Base-by-base conservation (phyloP, 2,113 vertebrate species). In the Sciurus niger region DNA sequence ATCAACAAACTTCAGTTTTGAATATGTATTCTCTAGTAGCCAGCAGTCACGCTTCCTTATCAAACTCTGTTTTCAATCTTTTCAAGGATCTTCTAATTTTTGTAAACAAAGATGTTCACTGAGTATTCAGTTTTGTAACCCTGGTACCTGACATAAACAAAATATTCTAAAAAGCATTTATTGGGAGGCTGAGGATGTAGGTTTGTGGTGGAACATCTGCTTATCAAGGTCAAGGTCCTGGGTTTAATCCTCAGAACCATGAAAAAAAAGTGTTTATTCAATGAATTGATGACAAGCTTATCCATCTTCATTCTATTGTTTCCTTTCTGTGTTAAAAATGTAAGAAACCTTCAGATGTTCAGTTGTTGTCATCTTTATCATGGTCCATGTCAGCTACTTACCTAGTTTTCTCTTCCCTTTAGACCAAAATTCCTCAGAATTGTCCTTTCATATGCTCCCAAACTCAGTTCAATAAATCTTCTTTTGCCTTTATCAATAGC, bases 321-420 rank as follows among this genome's bases (percentile, higher is more conserved):
- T 76, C 60, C 80, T 93, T 80, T n/a, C 20, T 55, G n/a, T 68
- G 16, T 48, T 93, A 84, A 87, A 51, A 93, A 94, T 73, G 34
- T 76, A 53, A 92, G 53, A 1, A 65, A 11, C 63, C 76, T 76
- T 93, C 76, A 87, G 46, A 25, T 87, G 11, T 17, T 58, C 55
- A 58, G 55, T 22, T 63, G 3, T 53, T 83, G 67, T 30, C 9
- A 68, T 37, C 11, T 55, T 55, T 84, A 46, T 43, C 84, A 80
- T 55, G 13, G 34, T 6, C 18, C 3, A 17, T 88, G 40, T 79
- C 48, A 82, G 28, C 7, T 79, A 51, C 11, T 17, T 85, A 3
- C 6, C 10, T n/a, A 40, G 17, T 85, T 84, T 55, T 92, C 10
- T 73, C 30, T 67, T 72, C 24, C 10, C 28, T 94, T 84, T 74